Conservation (phyloP, 1,140 invertebrate species). For the Brachystomella parvula region DNA sequence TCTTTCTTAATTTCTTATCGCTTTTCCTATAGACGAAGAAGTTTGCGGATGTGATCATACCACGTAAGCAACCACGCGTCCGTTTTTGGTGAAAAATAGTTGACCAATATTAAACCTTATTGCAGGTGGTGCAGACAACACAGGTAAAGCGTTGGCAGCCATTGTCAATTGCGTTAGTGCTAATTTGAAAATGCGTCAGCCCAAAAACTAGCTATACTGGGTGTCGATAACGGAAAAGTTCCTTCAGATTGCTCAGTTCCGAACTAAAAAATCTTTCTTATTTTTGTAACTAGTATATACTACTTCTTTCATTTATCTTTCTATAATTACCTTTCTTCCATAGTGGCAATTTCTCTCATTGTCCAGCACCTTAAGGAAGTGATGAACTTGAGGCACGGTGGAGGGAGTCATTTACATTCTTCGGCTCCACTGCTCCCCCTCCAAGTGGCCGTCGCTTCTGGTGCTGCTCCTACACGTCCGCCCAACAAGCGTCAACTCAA, state of each 20-base stretch:
- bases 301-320: neutral
- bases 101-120: too few species aligned
- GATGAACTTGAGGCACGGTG: neutral
- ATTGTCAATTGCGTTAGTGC: neutral
- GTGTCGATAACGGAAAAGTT: too few species aligned
- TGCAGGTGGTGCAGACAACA: conserved; percentile 92
- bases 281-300: neutral
- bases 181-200: too few species aligned
- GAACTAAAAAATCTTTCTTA: too few species aligned
- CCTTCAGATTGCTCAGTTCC: too few species aligned
- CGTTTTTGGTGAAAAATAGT: too few species aligned
- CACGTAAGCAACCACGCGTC: too few species aligned
- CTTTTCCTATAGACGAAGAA: conserved; percentile 82
- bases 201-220: too few species aligned
- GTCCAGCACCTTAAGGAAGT: conserved; percentile 31
- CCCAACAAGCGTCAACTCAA: conserved; percentile 13
- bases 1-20: neutral
- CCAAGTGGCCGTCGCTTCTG: too few species aligned
- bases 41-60: conserved; percentile 98
- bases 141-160: conserved; percentile 51
- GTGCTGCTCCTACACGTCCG: neutral
- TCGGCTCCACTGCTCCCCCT: too few species aligned
- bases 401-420: neutral
- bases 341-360: conserved; percentile 28
- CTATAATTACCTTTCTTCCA: conserved; percentile 2